A percentile compares a stretch with the other conserved stretches of the same genome.
Evolutionary conservation across 2,888 invertebrate genomes (phyloP).

Genomic region (Latrodectus hesperus): DNA sequence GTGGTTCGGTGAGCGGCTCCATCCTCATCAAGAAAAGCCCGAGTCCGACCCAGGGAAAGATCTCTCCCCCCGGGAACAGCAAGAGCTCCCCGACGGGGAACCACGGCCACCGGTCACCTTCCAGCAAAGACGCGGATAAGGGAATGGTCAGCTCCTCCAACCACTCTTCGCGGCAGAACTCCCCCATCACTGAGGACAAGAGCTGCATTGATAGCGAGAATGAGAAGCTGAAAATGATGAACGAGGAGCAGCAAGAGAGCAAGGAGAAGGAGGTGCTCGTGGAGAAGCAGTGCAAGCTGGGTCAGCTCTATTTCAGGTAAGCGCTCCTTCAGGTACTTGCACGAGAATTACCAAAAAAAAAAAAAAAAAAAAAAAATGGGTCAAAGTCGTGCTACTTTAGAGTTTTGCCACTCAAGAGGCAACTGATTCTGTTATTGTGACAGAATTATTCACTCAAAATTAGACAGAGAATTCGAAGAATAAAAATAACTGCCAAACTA

Average conservation of each 20-base stretch:
- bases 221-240: slow-evolving; percentile 74
- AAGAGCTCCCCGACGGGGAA: slow-evolving; percentile 7
- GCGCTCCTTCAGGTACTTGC: slow-evolving; percentile 75
- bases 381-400: too few relatives aligned
- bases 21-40: slow-evolving; percentile 88
- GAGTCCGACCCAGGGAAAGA: slow-evolving; percentile 81
- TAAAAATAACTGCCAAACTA: too few relatives aligned
- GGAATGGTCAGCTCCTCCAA: slow-evolving; percentile 12
- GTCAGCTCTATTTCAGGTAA: slow-evolving; percentile 85
- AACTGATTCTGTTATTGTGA: too few relatives aligned
- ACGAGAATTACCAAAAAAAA: neutral
- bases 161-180: slow-evolving; percentile 55
- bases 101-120: slow-evolving; percentile 28
- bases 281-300: slow-evolving; percentile 82
- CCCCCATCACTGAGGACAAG: slow-evolving; percentile 49
- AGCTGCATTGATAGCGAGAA: slow-evolving; percentile 79
- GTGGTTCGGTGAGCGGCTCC: slow-evolving; percentile 77
- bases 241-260: slow-evolving; percentile 73
- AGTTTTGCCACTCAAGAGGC: too few relatives aligned
- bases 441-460: too few relatives aligned
- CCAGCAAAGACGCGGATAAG: neutral
- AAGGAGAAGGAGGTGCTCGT: slow-evolving; percentile 75
- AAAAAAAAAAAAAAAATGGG: neutral
- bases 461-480: too few relatives aligned
- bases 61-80: slow-evolving; percentile 70